phyloP scores from a whole-genome alignment of 2,888 invertebrate genomes.

The Drosophila acutilabella region DNA sequence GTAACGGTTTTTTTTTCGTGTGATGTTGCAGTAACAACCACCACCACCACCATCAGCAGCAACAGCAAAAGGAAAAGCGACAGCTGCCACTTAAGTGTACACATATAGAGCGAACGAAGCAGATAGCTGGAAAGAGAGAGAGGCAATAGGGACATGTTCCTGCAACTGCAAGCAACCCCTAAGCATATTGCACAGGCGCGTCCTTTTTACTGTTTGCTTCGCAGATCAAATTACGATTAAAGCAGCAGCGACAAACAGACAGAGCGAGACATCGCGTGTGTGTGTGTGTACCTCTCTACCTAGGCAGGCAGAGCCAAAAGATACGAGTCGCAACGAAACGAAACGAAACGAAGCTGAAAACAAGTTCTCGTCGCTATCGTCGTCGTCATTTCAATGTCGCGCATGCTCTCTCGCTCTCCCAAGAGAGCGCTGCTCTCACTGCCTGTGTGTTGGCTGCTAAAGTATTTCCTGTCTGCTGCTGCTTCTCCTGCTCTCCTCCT shows the following conservation, averaged over 20 bases:
- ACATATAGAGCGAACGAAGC: conserved; percentile 2
- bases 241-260: conserved; percentile 19
- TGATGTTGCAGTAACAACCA: conserved; percentile 6
- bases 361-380: conserved; percentile 48
- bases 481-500: conserved; percentile 1
- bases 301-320: conserved; percentile 32
- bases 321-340: not conserved
- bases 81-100: conserved; percentile 37
- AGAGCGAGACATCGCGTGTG: conserved; percentile 3
- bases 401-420: conserved; percentile 11
- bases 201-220: conserved; percentile 73
- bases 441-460: conserved; percentile 37
- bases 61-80: conserved; percentile 49
- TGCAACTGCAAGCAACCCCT: conserved; percentile 68
- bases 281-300: conserved; percentile 45
- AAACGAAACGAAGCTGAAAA: conserved; percentile 33
- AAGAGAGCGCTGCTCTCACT: not conserved
- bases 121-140: not conserved
- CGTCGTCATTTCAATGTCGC: conserved; percentile 51
- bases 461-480: conserved; percentile 56
- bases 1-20: conserved; percentile 47
- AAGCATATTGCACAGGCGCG: conserved; percentile 78
- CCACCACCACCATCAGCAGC: conserved; percentile 27
- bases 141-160: not conserved
- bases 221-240: conserved; percentile 73